A percentile compares a stretch with the other conserved stretches of the same genome.
Conservation (phyloP, 2,888 invertebrate species). For the Scaptomyza tumidula region DNA sequence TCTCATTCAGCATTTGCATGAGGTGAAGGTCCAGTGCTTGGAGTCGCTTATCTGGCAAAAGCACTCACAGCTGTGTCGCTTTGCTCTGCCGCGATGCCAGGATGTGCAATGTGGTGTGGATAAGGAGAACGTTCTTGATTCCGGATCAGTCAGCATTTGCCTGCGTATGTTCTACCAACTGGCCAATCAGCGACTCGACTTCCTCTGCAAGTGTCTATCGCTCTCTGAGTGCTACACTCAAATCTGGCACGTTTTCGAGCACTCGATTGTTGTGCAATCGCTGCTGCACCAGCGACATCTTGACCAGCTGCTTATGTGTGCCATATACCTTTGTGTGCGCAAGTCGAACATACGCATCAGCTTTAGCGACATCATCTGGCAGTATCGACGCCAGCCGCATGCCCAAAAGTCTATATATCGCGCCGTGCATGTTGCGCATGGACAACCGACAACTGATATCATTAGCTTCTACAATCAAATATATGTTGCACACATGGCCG, state of each 20-base stretch:
- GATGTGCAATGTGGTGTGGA: slow-evolving; percentile 24
- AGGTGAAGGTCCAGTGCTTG: slow-evolving; percentile 55
- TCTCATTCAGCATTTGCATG: slow-evolving; percentile 50
- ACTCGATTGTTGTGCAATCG: slow-evolving; percentile 51
- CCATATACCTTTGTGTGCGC: slow-evolving; percentile 53
- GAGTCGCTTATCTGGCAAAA: slow-evolving; percentile 54
- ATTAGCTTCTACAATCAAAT: slow-evolving; percentile 62
- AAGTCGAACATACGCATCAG: slow-evolving; percentile 16
- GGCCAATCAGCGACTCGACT: slow-evolving; percentile 44
- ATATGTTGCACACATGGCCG: slow-evolving; percentile 46
- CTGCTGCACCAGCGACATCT: slow-evolving; percentile 58
- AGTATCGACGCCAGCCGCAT: slow-evolving; percentile 57
- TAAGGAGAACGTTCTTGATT: slow-evolving; percentile 33
- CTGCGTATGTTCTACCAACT: slow-evolving; percentile 67
- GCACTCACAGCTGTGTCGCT: slow-evolving; percentile 56
- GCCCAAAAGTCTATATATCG: slow-evolving; percentile 52
- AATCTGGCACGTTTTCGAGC: slow-evolving; percentile 62
- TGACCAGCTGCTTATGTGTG: slow-evolving; percentile 64
- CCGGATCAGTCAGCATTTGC: slow-evolving; percentile 47
- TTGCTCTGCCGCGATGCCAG: slow-evolving; percentile 36
- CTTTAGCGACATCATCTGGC: slow-evolving; percentile 55
- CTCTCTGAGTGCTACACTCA: slow-evolving; percentile 30
- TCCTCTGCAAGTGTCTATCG: slow-evolving; percentile 44
- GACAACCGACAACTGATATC: slow-evolving; percentile 34
- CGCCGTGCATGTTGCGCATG: slow-evolving; percentile 28